These are phyloP conservation scores for Rhea americana DNA, from an alignment of 2,113 vertebrate genomes.

Conservation along the genomic window DNA sequence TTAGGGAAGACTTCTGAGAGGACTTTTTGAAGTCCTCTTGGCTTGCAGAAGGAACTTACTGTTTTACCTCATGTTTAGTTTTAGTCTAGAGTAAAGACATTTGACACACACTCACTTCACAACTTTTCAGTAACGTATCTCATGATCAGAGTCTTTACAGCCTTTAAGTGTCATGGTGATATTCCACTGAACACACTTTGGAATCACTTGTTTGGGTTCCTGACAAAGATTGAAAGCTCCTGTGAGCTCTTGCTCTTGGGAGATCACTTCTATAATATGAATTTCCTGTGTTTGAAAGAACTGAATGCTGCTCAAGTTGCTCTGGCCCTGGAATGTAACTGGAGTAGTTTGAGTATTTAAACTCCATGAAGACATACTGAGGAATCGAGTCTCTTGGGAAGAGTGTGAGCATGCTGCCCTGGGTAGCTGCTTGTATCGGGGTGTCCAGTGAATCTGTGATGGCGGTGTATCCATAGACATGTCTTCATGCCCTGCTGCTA, in stretches of 20 bases:
- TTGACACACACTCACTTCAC: background rate
- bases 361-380: background rate
- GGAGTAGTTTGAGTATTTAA: background rate
- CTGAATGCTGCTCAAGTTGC: background rate
- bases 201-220: background rate
- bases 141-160: background rate
- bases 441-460: background rate
- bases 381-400: background rate
- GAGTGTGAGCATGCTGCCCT: background rate
- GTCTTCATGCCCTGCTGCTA: background rate
- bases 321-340: background rate
- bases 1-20: background rate
- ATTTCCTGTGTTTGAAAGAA: background rate
- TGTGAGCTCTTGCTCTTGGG: background rate
- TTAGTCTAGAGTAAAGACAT: background rate
- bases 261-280: background rate
- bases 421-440: background rate
- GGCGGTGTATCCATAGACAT: background rate
- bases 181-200: background rate
- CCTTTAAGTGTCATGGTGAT: background rate
- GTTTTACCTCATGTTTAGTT: background rate
- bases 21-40: background rate
- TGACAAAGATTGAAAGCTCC: background rate
- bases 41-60: background rate
- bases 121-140: background rate